Conservation (phyloP, 2,797 vertebrate genomes). For the Poeciliopsis presidionis region DNA sequence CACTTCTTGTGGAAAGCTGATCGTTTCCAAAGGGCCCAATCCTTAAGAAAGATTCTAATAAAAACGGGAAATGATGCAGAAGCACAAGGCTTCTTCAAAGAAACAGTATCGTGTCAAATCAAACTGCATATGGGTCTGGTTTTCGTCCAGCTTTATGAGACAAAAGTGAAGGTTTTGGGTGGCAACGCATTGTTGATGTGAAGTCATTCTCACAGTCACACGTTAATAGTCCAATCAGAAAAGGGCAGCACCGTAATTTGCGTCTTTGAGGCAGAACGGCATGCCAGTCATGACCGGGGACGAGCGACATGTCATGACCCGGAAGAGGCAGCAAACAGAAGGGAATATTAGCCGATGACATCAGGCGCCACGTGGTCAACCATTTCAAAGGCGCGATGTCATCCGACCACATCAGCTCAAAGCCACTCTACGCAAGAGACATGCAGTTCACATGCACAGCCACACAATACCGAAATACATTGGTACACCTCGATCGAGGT, state of each 20-base stretch:
- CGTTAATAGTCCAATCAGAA: slow-evolving; percentile 24
- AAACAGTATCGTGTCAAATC: neutral
- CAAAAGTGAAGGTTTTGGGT: slow-evolving; percentile 7
- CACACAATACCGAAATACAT: neutral
- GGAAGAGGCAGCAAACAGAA: slow-evolving; percentile 21
- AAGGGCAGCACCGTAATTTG: slow-evolving; percentile 10
- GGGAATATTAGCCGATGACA: slow-evolving; percentile 39
- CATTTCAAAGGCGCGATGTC: slow-evolving; percentile 17
- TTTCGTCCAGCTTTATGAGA: neutral
- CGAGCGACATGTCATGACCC: slow-evolving; percentile 46
- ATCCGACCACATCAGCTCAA: slow-evolving; percentile 32
- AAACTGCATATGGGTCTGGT: neutral
- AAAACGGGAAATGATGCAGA: neutral
- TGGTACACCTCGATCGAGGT: neutral
- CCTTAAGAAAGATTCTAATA: neutral
- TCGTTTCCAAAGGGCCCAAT: neutral
- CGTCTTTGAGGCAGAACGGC: slow-evolving; percentile 53
- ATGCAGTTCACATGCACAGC: slow-evolving; percentile 23
- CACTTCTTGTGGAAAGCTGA: neutral
- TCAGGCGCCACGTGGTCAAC: slow-evolving; percentile 67
- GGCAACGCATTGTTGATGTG: slow-evolving; percentile 67
- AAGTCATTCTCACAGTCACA: slow-evolving; percentile 53
- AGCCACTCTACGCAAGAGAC: slow-evolving; percentile 50
- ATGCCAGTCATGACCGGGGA: slow-evolving; percentile 40
- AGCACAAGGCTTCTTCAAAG: neutral